phyloP scores from a whole-genome alignment of 2,113 vertebrate species.

The Malurus melanocephalus region DNA sequence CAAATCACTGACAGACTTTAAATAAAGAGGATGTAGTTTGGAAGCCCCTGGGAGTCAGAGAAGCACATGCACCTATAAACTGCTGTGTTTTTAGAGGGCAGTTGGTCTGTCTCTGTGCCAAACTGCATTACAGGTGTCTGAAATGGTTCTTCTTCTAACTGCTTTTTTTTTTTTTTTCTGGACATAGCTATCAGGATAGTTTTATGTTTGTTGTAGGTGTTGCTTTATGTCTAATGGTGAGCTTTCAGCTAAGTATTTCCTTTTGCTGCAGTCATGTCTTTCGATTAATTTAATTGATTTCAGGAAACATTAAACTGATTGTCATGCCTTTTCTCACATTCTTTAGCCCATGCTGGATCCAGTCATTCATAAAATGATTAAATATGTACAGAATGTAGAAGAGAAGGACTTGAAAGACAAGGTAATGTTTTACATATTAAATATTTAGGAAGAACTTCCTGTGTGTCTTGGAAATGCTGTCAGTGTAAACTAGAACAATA shows the following conservation, averaged over 20 bases:
- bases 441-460: neutral
- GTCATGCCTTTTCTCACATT: conserved; percentile 2
- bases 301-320: conserved; percentile 3
- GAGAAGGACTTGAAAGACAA: conserved; percentile 99
- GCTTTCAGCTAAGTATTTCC: neutral
- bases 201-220: neutral
- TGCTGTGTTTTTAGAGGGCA: neutral
- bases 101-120: neutral
- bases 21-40: neutral
- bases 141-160: neutral
- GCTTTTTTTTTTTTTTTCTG: neutral
- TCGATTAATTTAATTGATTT: neutral
- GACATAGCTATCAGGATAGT: neutral
- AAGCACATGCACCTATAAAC: neutral
- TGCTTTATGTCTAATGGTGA: neutral
- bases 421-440: conserved; percentile 69
- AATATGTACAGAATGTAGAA: conserved; percentile 94
- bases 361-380: conserved; percentile 96
- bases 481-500: neutral
- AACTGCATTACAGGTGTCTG: neutral
- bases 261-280: neutral
- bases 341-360: conserved; percentile 95
- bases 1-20: neutral
- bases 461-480: neutral
- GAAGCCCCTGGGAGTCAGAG: neutral